Evolutionary conservation across 2,888 invertebrate species (phyloP).

Genomic region (Altica lythri): DNA sequence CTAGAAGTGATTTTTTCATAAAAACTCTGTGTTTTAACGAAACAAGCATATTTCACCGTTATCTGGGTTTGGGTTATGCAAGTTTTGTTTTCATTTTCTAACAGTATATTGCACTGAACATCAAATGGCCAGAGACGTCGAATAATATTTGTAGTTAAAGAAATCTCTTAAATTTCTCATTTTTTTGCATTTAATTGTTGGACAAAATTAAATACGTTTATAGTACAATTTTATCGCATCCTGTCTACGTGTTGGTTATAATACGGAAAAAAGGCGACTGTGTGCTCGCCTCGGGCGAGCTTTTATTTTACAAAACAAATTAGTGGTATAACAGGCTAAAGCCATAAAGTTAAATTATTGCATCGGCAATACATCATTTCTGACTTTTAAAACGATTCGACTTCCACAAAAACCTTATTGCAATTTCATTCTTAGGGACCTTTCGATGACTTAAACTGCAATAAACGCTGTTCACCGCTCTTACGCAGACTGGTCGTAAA

Average conservation of each 20-base stretch:
- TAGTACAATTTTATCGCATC: conserved; percentile 2
- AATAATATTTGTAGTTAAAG: no score
- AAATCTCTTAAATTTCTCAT: not conserved
- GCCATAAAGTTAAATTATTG: conserved; percentile 48
- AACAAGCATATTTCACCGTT: no score
- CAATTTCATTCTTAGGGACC: conserved; percentile 45
- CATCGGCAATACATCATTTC: conserved; percentile 47
- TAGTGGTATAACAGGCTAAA: conserved; percentile 41
- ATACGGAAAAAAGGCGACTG: conserved; percentile 19
- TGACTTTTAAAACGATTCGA: conserved; percentile 48
- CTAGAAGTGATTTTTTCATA: no score
- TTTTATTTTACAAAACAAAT: conserved; percentile 44
- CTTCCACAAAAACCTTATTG: conserved; percentile 45
- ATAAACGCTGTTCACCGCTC: conserved; percentile 47
- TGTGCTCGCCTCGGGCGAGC: conserved; percentile 33
- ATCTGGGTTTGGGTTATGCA: no score
- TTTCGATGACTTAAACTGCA: conserved; percentile 45
- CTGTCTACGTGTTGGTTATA: conserved; percentile 14
- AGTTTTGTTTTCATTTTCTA: no score
- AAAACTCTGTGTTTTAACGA: no score
- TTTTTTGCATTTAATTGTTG: not conserved
- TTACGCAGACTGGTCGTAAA: conserved; percentile 44
- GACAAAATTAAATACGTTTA: not conserved
- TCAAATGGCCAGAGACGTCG: no score
- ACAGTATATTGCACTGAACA: no score